These are phyloP conservation scores for Caenorhabditis sp. DNA, from an alignment of 2,888 invertebrate species.

Conservation along the genomic window DNA sequence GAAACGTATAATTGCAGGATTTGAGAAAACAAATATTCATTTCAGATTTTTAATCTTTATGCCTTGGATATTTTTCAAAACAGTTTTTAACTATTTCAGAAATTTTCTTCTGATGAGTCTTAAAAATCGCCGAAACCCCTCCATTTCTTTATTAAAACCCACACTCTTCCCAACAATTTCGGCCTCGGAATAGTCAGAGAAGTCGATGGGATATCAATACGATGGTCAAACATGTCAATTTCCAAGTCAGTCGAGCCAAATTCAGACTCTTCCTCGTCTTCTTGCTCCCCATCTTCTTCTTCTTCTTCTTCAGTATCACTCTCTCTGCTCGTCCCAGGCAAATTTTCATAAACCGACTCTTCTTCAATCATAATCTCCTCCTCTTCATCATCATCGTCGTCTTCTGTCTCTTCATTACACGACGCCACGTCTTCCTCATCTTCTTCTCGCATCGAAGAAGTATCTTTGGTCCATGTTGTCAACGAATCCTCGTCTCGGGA, in stretches of 20 bases:
- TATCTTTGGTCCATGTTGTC: conserved; percentile 7
- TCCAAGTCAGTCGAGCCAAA: conserved; percentile 29
- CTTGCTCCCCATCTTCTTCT: conserved; percentile 6
- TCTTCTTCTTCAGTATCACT: conserved; percentile 2
- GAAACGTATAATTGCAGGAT: too few relatives aligned
- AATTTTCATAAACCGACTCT: not conserved
- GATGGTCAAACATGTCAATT: conserved; percentile 39
- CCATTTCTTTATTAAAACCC: not conserved
- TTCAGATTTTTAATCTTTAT: too few relatives aligned
- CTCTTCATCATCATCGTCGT: conserved; percentile 14
- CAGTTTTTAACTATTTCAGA: too few relatives aligned
- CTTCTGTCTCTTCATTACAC: conserved; percentile 12
- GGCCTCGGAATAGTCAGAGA: conserved; percentile 37
- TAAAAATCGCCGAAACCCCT: too few relatives aligned
- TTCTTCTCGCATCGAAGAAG: conserved; percentile 10
- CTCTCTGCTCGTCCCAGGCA: not conserved
- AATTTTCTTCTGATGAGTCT: too few relatives aligned
- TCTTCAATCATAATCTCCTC: conserved; percentile 18
- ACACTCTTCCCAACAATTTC: not conserved
- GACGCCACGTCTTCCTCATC: conserved; percentile 24
- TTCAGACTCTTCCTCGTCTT: conserved; percentile 9
- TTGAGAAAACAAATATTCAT: too few relatives aligned
- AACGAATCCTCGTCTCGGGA: conserved; percentile 34
- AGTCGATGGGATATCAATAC: conserved; percentile 26
- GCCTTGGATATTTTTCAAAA: too few relatives aligned